Conservation (phyloP, 2,888 invertebrate species). For the Lasioglossum morio region DNA sequence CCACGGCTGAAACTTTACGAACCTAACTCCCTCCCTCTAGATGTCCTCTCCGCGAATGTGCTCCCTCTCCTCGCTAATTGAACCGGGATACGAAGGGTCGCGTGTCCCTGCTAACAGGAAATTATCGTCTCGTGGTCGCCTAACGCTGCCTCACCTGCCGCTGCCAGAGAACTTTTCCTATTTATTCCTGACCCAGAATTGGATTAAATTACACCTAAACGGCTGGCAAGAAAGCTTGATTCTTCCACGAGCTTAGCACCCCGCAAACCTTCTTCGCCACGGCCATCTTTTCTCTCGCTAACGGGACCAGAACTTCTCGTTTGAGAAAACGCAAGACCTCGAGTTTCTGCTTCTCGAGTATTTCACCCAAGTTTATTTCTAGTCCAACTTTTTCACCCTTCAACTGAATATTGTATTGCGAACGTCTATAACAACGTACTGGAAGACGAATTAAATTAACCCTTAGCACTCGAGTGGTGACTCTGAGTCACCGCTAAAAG, state of each 20-base stretch:
- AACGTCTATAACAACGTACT: not conserved
- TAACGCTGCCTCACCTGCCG: constrained; percentile 10
- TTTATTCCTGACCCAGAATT: not conserved
- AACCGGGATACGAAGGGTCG: constrained; percentile 1
- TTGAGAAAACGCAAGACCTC: not conserved
- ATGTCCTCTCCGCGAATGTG: not conserved
- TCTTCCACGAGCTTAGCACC: not conserved
- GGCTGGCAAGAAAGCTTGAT: not conserved
- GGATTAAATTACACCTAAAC: constrained; percentile 1
- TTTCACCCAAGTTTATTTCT: not conserved
- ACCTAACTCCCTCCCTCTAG: not conserved
- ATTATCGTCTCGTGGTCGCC: not conserved
- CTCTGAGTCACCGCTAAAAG: no score
- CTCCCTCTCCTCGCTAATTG: constrained; percentile 18
- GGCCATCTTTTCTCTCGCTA: not conserved
- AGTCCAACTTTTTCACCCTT: not conserved
- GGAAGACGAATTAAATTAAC: no score
- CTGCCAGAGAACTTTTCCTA: not conserved
- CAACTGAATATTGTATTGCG: not conserved
- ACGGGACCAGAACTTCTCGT: not conserved
- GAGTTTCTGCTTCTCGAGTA: not conserved
- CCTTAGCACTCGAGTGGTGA: no score
- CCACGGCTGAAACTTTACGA: constrained; percentile 45
- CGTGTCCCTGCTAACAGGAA: not conserved
- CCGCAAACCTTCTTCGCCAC: not conserved